Evolutionary conservation across 1,140 invertebrate species (phyloP), one percentile per base, ranked within the genome.

Genomic region (Ips typographus): DNA sequence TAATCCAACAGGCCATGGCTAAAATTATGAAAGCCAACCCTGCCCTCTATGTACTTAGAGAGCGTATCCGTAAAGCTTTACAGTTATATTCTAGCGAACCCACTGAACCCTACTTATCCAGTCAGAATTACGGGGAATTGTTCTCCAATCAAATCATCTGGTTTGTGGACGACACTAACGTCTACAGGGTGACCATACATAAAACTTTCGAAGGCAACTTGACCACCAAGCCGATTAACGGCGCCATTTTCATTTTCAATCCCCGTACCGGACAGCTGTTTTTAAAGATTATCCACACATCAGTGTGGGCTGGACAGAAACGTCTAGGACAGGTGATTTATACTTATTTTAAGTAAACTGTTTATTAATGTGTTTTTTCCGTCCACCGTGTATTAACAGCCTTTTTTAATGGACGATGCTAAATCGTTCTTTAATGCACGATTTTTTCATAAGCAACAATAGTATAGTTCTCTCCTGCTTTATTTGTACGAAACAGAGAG

Each of bases 11-110:
- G 82, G 98, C 98, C 0, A 99, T 99, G 98, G 97, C 97, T 0
- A 99, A 99, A 82, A 99, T 99, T 56, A 99, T 99, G 95, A 99
- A 99, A 82, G 97, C 98, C 1, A 99, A 99, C 86, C 98, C 98
- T 0, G 98, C 98, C 0, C 82, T 99, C 59, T 99, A 99, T 81
- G 98, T 99, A 62, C 82, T 99, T 42, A 85, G 98, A 37, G 98
- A 99, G 81, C 88, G 98, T 74, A 99, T 99, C 47, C 86, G 98
- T 2, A 99, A 99, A 82, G 98, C 97, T 3, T 81, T 99, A 37
- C 98, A 99, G 77, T 83, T 99, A 3, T 99, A 99, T 79, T 98
- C 95, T 0, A 99, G 96, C 0, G 98, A 99, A 81, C 98, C 98
- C 1, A 99, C 98, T 37, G 98, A 99, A 80, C 98, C 98, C 0